These are phyloP conservation scores for Porites evermanni DNA, from an alignment of 92 coral and sea anemone species.

Conservation along the genomic window DNA sequence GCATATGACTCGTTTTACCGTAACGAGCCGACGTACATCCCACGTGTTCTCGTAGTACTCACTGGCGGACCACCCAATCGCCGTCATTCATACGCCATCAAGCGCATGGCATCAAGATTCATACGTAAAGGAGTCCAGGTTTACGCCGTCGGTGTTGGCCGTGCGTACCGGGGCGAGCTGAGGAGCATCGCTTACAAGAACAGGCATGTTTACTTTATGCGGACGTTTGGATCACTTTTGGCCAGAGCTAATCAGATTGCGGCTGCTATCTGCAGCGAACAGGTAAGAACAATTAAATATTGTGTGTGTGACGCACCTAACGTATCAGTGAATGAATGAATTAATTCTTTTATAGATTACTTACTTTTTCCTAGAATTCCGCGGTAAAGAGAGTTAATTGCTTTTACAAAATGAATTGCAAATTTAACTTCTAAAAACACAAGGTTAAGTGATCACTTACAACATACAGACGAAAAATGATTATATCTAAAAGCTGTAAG, in stretches of 20 bases:
- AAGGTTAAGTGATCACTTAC: too few species aligned
- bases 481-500: too few species aligned
- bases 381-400: too few species aligned
- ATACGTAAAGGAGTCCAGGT: constrained; percentile 81
- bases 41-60: constrained; percentile 75
- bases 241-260: constrained; percentile 78
- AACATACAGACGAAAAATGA: too few species aligned
- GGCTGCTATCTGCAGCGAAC: constrained; percentile 77
- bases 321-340: neutral
- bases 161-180: constrained; percentile 68
- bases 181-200: constrained; percentile 74
- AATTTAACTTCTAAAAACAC: too few species aligned
- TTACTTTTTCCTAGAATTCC: too few species aligned
- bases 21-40: constrained; percentile 81
- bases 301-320: neutral
- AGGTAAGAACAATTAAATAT: constrained; percentile 52
- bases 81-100: constrained; percentile 59
- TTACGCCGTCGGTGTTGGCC: constrained; percentile 66
- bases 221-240: constrained; percentile 59
- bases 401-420: too few species aligned
- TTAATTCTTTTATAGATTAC: too few species aligned
- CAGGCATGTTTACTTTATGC: constrained; percentile 69
- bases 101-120: constrained; percentile 64
- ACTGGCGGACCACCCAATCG: constrained; percentile 79
- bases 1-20: constrained; percentile 66